Percentiles rank a stretch among this genome's conserved stretches.
Evolutionary conservation across 2,888 invertebrate genomes (phyloP).

Genomic region (Vesta saturnalis): DNA sequence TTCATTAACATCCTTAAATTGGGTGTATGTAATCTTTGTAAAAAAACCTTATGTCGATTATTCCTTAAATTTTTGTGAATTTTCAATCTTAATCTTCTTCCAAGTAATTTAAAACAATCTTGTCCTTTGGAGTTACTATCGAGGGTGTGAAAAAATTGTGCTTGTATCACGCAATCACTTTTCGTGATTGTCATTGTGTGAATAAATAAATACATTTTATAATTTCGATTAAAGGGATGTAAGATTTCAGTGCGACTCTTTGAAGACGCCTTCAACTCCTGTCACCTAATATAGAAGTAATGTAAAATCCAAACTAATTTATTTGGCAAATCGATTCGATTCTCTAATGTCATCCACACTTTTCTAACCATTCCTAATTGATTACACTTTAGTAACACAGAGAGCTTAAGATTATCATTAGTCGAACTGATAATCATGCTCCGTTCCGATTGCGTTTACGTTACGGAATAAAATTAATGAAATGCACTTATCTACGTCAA

Average conservation of each 20-base stretch:
- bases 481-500: neutral
- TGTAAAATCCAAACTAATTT: conserved; percentile 47
- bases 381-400: neutral
- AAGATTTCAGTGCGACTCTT: conserved; percentile 47
- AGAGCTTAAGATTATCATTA: neutral
- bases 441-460: neutral
- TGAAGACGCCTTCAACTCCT: conserved; percentile 53
- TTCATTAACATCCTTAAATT: conserved; percentile 56
- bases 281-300: conserved; percentile 61
- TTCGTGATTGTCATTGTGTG: conserved; percentile 63
- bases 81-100: conserved; percentile 52
- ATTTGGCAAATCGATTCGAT: conserved; percentile 1
- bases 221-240: neutral
- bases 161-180: conserved; percentile 59
- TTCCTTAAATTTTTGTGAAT: conserved; percentile 50
- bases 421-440: conserved; percentile 8
- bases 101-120: conserved; percentile 52
- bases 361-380: conserved; percentile 50
- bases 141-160: conserved; percentile 61
- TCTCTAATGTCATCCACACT: neutral
- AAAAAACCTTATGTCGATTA: conserved; percentile 49
- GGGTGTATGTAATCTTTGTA: conserved; percentile 49
- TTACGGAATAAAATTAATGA: neutral
- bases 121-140: conserved; percentile 43
- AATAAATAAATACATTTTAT: conserved; percentile 57